Evolutionary conservation across 1,140 invertebrate species (phyloP), one percentile per base, ranked within the genome.

Genomic region (Semibalanus balanoides): DNA sequence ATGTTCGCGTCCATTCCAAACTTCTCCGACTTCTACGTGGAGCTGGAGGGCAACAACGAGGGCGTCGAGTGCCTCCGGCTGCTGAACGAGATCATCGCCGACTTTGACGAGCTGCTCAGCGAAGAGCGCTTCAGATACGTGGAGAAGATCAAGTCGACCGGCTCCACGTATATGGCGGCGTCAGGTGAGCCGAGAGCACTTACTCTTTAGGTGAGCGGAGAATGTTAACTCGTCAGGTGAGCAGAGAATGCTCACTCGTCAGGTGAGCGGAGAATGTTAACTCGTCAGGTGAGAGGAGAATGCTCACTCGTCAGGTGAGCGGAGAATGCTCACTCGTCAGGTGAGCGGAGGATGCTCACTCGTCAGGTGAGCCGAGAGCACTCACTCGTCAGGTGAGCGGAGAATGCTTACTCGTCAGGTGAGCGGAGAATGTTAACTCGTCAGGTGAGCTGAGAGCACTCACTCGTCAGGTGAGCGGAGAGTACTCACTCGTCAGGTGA

Each of bases 61-160:
- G 96, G 96, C 0, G 91, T 97, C 25, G 96, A 97, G 83, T 98
- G 95, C 83, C 87, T 98, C 31, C 86, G 95, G 72, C 88, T 98
- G 0, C 87, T 98, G 3, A 98, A 98, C 84, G 96, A 98, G 87
- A 98, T 98, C 80, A 96, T 97, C 75, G 95, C 94, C 0, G 95
- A 97, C 85, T 97, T 97, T 83, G 96, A 98, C 83, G 92, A 96
- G 83, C 85, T 96, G 74, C 87, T 96, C 0, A 89, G 91, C 9
- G 93, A 96, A 82, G 90, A 92, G 19, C 87, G 88, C 79, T 98
- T 96, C 85, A 89, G 87, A 79, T 95, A 91, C 84, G 94, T 98
- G 79, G 96, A 98, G 85, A 98, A 98, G 85, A 98, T 98, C 80
- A 98, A 98, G 84, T 96, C 94, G 77, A 97, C 96, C 0, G 95